Base-by-base conservation (phyloP, 2,797 vertebrate species). In the Aplochiton taeniatus region DNA sequence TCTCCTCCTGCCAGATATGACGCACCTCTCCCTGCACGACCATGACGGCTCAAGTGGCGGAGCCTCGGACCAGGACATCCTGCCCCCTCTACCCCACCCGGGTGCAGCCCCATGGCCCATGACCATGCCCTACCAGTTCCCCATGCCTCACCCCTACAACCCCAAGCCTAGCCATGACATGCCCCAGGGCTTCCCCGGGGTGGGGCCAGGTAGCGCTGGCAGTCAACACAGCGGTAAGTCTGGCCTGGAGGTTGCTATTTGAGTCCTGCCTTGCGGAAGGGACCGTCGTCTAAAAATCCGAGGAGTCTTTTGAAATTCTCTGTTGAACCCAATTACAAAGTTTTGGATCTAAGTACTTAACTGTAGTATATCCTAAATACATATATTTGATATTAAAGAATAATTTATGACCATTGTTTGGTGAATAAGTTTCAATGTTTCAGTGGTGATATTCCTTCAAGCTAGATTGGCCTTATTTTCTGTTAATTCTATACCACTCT, bases 31-130 rank as follows among this genome's bases (percentile, higher is more conserved):
- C 57, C 93, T 99, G 65, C 95, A 98, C 0, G 97, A 99, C 81
- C 96, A 99, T 0, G 98, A 99, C 1, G 97, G 97, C 43, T 99
- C 97, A 81, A 99, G 98, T 0, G 97, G 98, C 1, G 95, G 97
- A 0, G 95, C 97, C 5, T 99, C 98, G 0, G 98, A 99, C 86
- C 98, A 99, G 87, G 98, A 99, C 90, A 99, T 96, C 0, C 86
- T 99, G 73, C 97, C 95, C 61, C 98, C 98, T 0, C 88, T 99
- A 58, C 97, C 98, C 0, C 95, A 98, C 80, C 96, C 98, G 0
- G 95, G 96, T 58, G 94, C 96, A 0, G 95, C 96, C 4, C 96
- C 97, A 0, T 99, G 97, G 98, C 97, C 98, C 63, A 93, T 96
- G 89, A 89, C 95, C 47, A 92, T 98, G 81, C 96, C 97, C 0